Evolutionary conservation across 2,888 invertebrate species (phyloP), one percentile per base, ranked within the genome.

Genomic region (Synanthedon andrenaeformis): DNA sequence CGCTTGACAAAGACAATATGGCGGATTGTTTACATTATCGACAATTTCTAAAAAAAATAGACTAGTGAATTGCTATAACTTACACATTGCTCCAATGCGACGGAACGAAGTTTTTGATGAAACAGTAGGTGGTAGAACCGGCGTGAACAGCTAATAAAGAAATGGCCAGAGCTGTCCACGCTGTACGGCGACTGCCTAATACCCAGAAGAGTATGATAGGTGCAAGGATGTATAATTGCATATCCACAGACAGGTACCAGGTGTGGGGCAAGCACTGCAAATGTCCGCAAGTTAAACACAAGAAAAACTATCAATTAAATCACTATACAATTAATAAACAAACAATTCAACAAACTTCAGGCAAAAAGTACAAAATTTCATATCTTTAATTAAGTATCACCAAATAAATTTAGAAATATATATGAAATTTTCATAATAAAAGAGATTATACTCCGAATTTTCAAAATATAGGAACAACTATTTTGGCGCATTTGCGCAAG

Each of bases 231-330:
- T 81, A 70, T 1, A 82, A 69, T 19, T 83, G 83, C 2, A 82
- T 67, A 52, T 83, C 83, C 10, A 83, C 72, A 0, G 82, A 79
- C 2, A 83, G 57, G 57, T 82, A 83, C 83, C 82, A 83, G 0
- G 72, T 67, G 56, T 77, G 78, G 3, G 67, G 54, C 0, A 82
- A 57, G 54, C 83, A 82, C 83, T 83, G 65, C 4, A 74, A 70
- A 13, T 42, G 4, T 23, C 23, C 23, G 23, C 23, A 5, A 1
- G 5, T 23, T 23, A 23, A 23, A 23, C 5, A 23, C 5, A 23
- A 23, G 23, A 23, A 23, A 23, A 23, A n/a, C n/a, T n/a, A n/a
- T n/a, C n/a, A n/a, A n/a, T n/a, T n/a, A n/a, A n/a, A n/a, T n/a
- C n/a, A n/a, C n/a, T n/a, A n/a, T n/a, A n/a, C n/a, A n/a, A n/a